Evolutionary conservation across 2,888 invertebrate species (phyloP).

Genomic region (Eristalis tenax): DNA sequence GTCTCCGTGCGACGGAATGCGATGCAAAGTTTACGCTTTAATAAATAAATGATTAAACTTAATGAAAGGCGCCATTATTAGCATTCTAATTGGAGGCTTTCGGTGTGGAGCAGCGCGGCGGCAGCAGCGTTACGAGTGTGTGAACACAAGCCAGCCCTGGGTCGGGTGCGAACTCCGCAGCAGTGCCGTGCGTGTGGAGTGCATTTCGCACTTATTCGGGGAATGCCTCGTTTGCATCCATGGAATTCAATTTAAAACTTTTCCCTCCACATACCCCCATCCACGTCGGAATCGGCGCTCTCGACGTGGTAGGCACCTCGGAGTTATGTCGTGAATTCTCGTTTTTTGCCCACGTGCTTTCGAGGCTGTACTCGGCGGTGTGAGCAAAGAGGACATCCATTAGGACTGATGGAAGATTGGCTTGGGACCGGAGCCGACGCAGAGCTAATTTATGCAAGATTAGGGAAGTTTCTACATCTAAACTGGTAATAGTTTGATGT

Average conservation of each 20-base stretch:
- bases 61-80: slow-evolving; percentile 45
- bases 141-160: background rate
- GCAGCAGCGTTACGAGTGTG: background rate
- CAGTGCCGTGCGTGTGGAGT: slow-evolving; percentile 15
- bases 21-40: slow-evolving; percentile 48
- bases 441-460: background rate
- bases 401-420: background rate
- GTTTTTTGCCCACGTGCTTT: background rate
- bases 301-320: background rate
- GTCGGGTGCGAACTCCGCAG: background rate
- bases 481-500: background rate
- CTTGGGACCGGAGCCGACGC: background rate
- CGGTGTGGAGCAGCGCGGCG: too few species aligned
- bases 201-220: slow-evolving; percentile 13
- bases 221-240: slow-evolving; percentile 37
- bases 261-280: slow-evolving; percentile 29
- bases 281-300: background rate
- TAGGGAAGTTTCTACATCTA: background rate
- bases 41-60: slow-evolving; percentile 61
- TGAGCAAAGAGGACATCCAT: background rate
- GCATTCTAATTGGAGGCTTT: slow-evolving; percentile 35
- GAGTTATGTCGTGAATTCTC: slow-evolving; percentile 27
- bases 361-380: slow-evolving; percentile 6
- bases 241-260: slow-evolving; percentile 60
- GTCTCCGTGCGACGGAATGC: background rate